Base-by-base conservation (phyloP, 2,888 invertebrate genomes). In the Oscheius sp. region DNA sequence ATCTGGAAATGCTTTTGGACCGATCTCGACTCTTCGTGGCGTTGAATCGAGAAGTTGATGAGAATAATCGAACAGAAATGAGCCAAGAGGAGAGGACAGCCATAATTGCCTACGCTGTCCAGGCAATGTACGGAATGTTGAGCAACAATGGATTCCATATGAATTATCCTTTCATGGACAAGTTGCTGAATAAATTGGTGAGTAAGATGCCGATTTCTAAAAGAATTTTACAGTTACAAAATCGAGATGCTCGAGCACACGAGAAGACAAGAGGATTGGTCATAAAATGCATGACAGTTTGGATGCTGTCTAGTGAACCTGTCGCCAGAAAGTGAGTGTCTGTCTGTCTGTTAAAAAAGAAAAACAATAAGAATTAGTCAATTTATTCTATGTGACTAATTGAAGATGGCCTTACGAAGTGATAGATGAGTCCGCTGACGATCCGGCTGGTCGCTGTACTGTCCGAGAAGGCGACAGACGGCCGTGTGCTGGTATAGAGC, bases 391-490 rank as follows among this genome's bases (percentile, higher is more conserved):
- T 49, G 16, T 18, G 58, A 1, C 25, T 61, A 61, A 25, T 61
- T 61, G 61, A 61, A 41, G 25, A 61, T 41, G 43, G 45, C 61
- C 35, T 45, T 35, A 18, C 45, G 18, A n/a, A 61, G 41, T n/a
- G 61, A 61, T n/a, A 61, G 61, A 43, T 23, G 18, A n/a, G 45
- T 61, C 23, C 13, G 16, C n/a, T 58, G 16, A 25, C 35, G 12
- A 1, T 18, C 35, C 18, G 61, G 61, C 16, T 41, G 3, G 21
- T 66, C 66, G 12, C 21, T 18, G 29, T 66, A 66, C 1, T 13
- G 21, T 2, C 69, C 69, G 18, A 69, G 18, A 2, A 69, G 29
- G 16, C 69, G 69, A 35, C 69, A 27, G 69, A 56, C n/a, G 35
- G 41, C 13, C 29, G 53, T 16, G 25, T 69, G 53, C 41, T 29